A percentile compares a stretch with the other conserved stretches of the same genome.
These are phyloP conservation scores for Ectropis crepuscularia DNA, from an alignment of 2,888 invertebrate species.

Conservation along the genomic window DNA sequence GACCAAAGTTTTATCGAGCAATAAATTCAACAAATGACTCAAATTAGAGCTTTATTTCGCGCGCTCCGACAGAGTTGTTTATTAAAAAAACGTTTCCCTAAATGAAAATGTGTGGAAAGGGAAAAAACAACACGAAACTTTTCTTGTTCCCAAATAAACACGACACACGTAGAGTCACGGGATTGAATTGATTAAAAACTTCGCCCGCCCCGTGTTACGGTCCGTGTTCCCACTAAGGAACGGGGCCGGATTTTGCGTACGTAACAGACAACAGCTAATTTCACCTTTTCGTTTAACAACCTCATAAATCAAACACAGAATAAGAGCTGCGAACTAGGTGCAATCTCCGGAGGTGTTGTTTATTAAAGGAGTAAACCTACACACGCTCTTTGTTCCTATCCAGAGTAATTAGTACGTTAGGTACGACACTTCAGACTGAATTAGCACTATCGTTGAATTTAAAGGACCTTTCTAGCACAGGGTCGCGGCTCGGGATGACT, in stretches of 20 bases:
- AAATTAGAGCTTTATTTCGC: slow-evolving; percentile 50
- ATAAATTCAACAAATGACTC: slow-evolving; percentile 48
- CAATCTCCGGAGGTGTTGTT: slow-evolving; percentile 50
- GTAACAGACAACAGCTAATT: slow-evolving; percentile 39
- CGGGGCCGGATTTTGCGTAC: slow-evolving; percentile 34
- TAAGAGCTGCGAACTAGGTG: slow-evolving; percentile 49
- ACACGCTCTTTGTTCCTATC: slow-evolving; percentile 54
- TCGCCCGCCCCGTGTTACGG: slow-evolving; percentile 44
- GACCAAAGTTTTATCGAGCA: slow-evolving; percentile 40
- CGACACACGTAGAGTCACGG: slow-evolving; percentile 56
- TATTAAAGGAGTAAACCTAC: slow-evolving; percentile 51
- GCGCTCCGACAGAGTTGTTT: slow-evolving; percentile 47
- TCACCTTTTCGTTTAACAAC: slow-evolving; percentile 36
- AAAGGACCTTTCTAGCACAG: slow-evolving; percentile 49
- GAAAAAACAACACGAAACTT: slow-evolving; percentile 52
- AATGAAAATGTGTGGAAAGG: slow-evolving; percentile 42
- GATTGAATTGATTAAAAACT: slow-evolving; percentile 70
- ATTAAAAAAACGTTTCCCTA: slow-evolving; percentile 54
- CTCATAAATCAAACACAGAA: slow-evolving; percentile 43
- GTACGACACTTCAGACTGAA: slow-evolving; percentile 60
- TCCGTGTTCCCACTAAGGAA: slow-evolving; percentile 36
- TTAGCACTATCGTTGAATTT: slow-evolving; percentile 62
- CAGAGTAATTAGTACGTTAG: slow-evolving; percentile 54
- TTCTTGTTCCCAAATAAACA: slow-evolving; percentile 63
- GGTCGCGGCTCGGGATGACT: slow-evolving; percentile 40